Conservation (phyloP, 2,888 invertebrate genomes). For the Blastobasis adustella region DNA sequence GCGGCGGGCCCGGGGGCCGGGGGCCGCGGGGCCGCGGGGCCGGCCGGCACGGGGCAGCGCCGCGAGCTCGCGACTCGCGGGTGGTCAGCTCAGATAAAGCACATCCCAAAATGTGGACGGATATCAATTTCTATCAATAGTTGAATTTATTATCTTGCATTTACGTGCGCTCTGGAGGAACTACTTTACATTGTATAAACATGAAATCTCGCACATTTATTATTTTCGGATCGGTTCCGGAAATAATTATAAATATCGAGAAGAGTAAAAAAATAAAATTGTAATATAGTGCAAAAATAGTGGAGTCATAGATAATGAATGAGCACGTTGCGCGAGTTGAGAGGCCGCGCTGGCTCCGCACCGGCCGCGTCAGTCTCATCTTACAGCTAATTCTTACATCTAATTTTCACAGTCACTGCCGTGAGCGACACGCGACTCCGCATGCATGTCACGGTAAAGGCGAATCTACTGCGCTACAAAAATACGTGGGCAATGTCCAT, state of each 20-base stretch:
- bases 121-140: constrained; percentile 12
- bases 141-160: neutral
- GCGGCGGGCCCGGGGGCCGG: no score
- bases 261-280: no score
- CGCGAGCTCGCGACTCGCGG: constrained; percentile 33
- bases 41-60: constrained; percentile 12
- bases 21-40: neutral
- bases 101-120: constrained; percentile 69
- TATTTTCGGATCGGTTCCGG: no score
- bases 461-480: constrained; percentile 67
- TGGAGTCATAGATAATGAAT: no score
- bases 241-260: no score
- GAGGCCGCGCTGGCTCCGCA: constrained; percentile 42
- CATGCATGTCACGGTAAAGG: constrained; percentile 54
- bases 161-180: neutral
- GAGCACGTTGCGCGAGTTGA: neutral
- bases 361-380: constrained; percentile 58
- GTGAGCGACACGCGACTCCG: constrained; percentile 44
- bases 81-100: constrained; percentile 26
- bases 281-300: no score
- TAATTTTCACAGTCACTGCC: constrained; percentile 67
- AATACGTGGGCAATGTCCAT: constrained; percentile 74
- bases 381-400: constrained; percentile 39
- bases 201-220: no score
- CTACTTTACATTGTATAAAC: neutral